Evolutionary conservation across 2,888 invertebrate species (phyloP).

Genomic region (Catocala sponsa): DNA sequence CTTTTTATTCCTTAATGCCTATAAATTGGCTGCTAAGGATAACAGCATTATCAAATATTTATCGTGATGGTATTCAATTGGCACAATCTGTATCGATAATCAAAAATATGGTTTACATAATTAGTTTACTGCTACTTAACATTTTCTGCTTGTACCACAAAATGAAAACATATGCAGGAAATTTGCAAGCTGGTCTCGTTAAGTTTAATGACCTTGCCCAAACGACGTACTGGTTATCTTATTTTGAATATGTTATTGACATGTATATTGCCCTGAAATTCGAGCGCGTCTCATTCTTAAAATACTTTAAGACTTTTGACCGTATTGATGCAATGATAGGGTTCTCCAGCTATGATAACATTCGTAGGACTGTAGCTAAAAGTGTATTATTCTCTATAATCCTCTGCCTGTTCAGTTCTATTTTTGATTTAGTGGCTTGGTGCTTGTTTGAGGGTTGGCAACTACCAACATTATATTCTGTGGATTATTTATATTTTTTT

Average conservation of each 20-base stretch:
- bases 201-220: conserved; percentile 32
- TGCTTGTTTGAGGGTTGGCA: conserved; percentile 19
- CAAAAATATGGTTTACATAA: conserved; percentile 18
- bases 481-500: conserved; percentile 49
- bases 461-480: conserved; percentile 16
- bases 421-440: conserved; percentile 11
- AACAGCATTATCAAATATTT: conserved; percentile 31
- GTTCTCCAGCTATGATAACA: conserved; percentile 5
- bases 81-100: conserved; percentile 18
- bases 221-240: too few relatives aligned
- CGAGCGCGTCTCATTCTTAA: conserved; percentile 20
- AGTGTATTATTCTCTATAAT: background rate
- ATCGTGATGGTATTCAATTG: conserved; percentile 14
- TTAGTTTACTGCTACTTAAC: conserved; percentile 21
- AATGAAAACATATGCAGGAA: conserved; percentile 13
- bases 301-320: conserved; percentile 15
- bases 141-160: conserved; percentile 25
- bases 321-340: conserved; percentile 18
- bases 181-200: background rate
- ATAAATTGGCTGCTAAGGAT: conserved; percentile 29
- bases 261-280: conserved; percentile 43
- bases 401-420: background rate
- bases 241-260: conserved; percentile 13
- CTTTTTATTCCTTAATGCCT: conserved; percentile 29
- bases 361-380: conserved; percentile 2